Evolutionary conservation across 2,113 vertebrate species (phyloP), one percentile per base, ranked within the genome.

Genomic region (Rhea pennata): DNA sequence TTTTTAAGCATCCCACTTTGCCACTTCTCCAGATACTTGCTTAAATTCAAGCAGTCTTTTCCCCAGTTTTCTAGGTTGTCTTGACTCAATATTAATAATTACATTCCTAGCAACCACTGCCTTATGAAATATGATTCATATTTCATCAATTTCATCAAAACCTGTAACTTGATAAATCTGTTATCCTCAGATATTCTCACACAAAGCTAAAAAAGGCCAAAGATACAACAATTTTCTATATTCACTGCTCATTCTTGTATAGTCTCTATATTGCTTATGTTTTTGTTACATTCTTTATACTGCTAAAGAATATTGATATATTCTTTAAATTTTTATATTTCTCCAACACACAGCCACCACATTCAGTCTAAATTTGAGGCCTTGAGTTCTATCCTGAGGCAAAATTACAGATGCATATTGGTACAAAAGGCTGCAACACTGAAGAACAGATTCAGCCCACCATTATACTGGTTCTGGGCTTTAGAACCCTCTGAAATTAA

Each of bases 401-500:
- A 64, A 72, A 69, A 79, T 51, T 16, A 64, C 7, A 10, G 9
- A 59, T 16, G 9, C 27, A 48, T 72, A 42, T 2, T 23, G 62
- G 17, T 19, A 79, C 11, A 70, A 83, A 48, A 90, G 12, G 16
- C 7, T 65, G 61, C 1, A 1, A 5, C 51, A 23, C 0, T 26
- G 15, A 76, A 31, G 61, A 61, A 42, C 31, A 69, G n/a, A 61
- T 22, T 27, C 22, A 42, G 16, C 6, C 6, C 5, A 12, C 26
- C 1, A 2, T 1, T 44, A 14, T 13, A 20, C 1, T 2, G 3
- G 2, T 1, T 9, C 44, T 10, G 7, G 7, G 12, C 44, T 87
- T 70, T 33, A 40, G 79, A 66, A 17, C 7, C 14, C 26, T 64
- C 36, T 46, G 46, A 81, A 87, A 70, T 20, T 6, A 61, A 9